Evolutionary conservation across 2,113 vertebrate genomes (phyloP).

Genomic region (Poeciliopsis prolifica): DNA sequence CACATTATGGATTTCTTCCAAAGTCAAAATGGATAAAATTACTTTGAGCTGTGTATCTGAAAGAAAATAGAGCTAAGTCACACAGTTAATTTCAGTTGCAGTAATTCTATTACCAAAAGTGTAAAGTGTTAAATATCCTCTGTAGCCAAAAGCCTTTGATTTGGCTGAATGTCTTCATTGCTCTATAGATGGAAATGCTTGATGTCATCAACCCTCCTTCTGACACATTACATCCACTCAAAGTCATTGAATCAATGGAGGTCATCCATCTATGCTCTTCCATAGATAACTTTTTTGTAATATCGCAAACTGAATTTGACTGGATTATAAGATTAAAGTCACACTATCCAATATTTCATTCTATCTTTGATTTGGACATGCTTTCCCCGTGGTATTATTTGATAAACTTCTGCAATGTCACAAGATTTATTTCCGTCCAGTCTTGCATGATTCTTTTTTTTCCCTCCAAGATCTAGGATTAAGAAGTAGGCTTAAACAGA

Average conservation of each 20-base stretch:
- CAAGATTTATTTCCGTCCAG: not conserved
- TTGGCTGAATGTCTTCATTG: not conserved
- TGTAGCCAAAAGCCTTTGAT: not conserved
- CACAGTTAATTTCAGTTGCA: not conserved
- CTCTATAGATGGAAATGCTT: not conserved
- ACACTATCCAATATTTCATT: not conserved
- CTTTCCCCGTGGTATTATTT: not conserved
- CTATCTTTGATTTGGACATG: not conserved
- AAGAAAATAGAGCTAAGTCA: not conserved
- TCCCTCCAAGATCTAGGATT: not conserved
- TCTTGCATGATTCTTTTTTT: not conserved
- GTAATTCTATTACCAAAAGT: not conserved
- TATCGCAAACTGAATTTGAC: not conserved
- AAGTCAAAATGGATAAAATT: not conserved
- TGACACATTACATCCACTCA: not conserved
- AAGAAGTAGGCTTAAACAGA: too few species aligned
- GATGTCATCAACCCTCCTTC: too few species aligned
- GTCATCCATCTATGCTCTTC: not conserved
- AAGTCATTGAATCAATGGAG: not conserved
- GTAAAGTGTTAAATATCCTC: not conserved
- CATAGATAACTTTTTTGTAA: not conserved
- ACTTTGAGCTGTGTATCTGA: not conserved
- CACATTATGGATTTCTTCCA: slow-evolving; percentile 26
- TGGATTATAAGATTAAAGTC: not conserved
- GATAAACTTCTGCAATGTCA: not conserved